Evolutionary conservation across 2,797 vertebrate genomes (phyloP).

Genomic region (Acanthurus tractus): DNA sequence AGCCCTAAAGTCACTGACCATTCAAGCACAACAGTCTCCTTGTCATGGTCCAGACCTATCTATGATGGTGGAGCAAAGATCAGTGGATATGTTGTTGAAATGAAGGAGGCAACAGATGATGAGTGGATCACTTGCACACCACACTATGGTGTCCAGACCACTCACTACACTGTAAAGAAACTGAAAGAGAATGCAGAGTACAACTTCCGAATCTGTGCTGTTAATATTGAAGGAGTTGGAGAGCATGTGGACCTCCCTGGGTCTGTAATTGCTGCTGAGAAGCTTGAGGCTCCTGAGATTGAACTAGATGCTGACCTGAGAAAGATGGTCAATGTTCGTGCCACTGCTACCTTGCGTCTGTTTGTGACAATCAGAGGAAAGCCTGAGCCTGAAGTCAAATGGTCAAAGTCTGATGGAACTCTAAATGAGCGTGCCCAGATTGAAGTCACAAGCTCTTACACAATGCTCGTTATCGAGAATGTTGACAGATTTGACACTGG

Average conservation of each 20-base stretch:
- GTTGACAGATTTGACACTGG: conserved; percentile 98
- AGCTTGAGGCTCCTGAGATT: conserved; percentile 95
- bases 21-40: conserved; percentile 93
- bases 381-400: conserved; percentile 97
- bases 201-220: conserved; percentile 95
- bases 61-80: conserved; percentile 95
- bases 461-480: conserved; percentile 97
- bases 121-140: conserved; percentile 94
- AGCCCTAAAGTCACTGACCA: conserved; percentile 93
- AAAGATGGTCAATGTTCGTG: conserved; percentile 94
- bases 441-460: conserved; percentile 96
- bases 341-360: conserved; percentile 91
- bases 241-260: conserved; percentile 93
- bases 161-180: conserved; percentile 92
- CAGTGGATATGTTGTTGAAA: conserved; percentile 93
- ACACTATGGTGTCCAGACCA: conserved; percentile 90
- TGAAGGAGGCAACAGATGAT: conserved; percentile 91
- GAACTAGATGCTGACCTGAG: conserved; percentile 97
- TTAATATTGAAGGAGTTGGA: conserved; percentile 95
- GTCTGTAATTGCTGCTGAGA: conserved; percentile 91
- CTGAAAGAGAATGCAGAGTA: conserved; percentile 97
- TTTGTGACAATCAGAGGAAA: conserved; percentile 98
- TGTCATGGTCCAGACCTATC: conserved; percentile 95
- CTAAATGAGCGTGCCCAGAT: conserved; percentile 94
- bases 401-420: conserved; percentile 94